Conservation (phyloP, 2,888 invertebrate genomes). For the Pecten maximus region DNA sequence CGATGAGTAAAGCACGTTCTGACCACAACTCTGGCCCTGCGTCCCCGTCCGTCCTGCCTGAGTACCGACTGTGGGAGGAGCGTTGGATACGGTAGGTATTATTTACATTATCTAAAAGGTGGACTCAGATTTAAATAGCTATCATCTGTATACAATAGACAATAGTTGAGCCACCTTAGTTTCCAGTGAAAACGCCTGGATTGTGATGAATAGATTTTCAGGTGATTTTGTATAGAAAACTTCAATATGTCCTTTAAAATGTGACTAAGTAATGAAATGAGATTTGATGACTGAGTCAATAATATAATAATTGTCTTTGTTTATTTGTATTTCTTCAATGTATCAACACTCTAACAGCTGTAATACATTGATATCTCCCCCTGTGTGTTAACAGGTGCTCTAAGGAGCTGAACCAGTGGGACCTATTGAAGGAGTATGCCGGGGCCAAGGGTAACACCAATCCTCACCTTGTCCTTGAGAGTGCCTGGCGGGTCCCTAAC, state of each 20-base stretch:
- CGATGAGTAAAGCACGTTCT: constrained; percentile 93
- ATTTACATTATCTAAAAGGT: not conserved
- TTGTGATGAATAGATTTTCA: not conserved
- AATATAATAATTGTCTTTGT: too few relatives aligned
- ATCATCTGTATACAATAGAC: not conserved
- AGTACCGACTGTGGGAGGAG: constrained; percentile 83
- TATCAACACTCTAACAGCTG: too few relatives aligned
- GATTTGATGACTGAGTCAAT: too few relatives aligned
- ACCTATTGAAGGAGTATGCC: constrained; percentile 93
- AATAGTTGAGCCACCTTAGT: not conserved
- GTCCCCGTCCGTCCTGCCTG: constrained; percentile 89
- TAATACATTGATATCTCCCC: too few relatives aligned
- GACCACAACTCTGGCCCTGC: constrained; percentile 90
- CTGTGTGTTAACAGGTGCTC: constrained; percentile 86
- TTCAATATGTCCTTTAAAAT: too few relatives aligned
- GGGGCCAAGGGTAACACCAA: constrained; percentile 88
- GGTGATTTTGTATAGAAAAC: too few relatives aligned
- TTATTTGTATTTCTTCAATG: too few relatives aligned
- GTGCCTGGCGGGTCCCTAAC: constrained; percentile 96
- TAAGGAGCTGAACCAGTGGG: constrained; percentile 98
- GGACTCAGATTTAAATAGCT: not conserved
- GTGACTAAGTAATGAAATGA: too few relatives aligned
- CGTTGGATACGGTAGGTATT: constrained; percentile 82
- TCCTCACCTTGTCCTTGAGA: constrained; percentile 93
- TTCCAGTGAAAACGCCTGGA: not conserved